A percentile compares a stretch with the other conserved stretches of the same genome.
Evolutionary conservation across 2,113 vertebrate genomes (phyloP).

Genomic region (Diadophis punctatus): DNA sequence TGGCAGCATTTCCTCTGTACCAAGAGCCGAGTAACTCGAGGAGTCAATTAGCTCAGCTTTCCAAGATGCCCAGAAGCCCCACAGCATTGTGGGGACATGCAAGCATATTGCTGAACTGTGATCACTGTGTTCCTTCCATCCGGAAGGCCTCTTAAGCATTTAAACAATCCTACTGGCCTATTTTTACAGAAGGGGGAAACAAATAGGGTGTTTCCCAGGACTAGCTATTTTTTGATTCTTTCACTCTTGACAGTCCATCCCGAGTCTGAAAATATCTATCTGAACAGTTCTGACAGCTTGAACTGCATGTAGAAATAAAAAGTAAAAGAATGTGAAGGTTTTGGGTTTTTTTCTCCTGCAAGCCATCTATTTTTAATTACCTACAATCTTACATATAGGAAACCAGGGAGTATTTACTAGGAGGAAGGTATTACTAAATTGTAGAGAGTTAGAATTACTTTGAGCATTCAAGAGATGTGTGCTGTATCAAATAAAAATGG

Average conservation of each 20-base stretch:
- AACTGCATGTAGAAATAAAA: not conserved
- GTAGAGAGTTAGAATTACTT: not conserved
- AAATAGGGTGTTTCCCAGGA: not conserved
- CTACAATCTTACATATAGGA: not conserved
- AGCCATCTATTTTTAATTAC: not conserved
- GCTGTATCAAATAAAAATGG: not conserved
- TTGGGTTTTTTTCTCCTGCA: too few relatives aligned
- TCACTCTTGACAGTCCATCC: not conserved
- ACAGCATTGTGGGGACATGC: not conserved
- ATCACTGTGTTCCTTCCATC: not conserved
- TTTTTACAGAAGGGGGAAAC: not conserved
- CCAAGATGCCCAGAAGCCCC: not conserved
- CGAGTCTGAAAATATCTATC: not conserved
- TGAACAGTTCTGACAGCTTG: not conserved
- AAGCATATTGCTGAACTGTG: not conserved
- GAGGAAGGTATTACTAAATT: not conserved
- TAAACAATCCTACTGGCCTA: not conserved
- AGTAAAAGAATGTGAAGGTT: not conserved
- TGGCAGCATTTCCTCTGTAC: not conserved
- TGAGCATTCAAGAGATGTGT: not conserved
- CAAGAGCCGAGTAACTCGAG: not conserved
- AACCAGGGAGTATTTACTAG: not conserved
- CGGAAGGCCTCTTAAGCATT: not conserved
- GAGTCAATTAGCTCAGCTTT: not conserved
- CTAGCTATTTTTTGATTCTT: too few relatives aligned